Percentiles rank a stretch among this genome's conserved stretches.
phyloP scores from a whole-genome alignment of 2,113 vertebrate genomes.

The Lophura nycthemera region DNA sequence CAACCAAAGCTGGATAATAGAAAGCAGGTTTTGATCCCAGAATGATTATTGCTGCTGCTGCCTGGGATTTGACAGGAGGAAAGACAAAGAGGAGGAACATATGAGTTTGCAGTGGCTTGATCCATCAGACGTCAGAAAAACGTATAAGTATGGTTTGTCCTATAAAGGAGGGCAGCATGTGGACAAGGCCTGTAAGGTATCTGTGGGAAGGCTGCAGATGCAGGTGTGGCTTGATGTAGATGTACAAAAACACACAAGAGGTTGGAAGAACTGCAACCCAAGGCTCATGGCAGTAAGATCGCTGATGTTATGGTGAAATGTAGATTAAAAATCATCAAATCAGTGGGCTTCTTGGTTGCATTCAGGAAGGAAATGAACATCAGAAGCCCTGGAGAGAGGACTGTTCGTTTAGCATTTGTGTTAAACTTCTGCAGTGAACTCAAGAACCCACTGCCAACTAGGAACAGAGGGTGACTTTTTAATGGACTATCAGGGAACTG shows the following conservation, averaged over 20 bases:
- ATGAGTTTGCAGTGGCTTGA: neutral
- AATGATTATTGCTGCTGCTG: slow-evolving; percentile 19
- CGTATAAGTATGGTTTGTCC: neutral
- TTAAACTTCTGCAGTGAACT: neutral
- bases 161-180: neutral
- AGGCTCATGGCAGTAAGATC: neutral
- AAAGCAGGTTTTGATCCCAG: slow-evolving; percentile 49
- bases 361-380: neutral
- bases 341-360: neutral
- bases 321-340: neutral
- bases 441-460: neutral
- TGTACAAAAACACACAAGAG: neutral
- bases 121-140: neutral
- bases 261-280: neutral
- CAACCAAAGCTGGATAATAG: slow-evolving; percentile 60
- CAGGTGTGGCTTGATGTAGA: neutral
- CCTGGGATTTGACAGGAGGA: neutral
- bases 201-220: neutral
- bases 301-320: neutral
- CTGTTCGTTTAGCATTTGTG: neutral
- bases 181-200: neutral
- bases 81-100: neutral
- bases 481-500: neutral
- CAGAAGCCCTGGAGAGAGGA: neutral
- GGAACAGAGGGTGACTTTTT: neutral